A percentile compares a stretch with the other conserved stretches of the same genome.
Evolutionary conservation across 2,888 invertebrate genomes (phyloP).

Genomic region (Gymnocheta viridis): DNA sequence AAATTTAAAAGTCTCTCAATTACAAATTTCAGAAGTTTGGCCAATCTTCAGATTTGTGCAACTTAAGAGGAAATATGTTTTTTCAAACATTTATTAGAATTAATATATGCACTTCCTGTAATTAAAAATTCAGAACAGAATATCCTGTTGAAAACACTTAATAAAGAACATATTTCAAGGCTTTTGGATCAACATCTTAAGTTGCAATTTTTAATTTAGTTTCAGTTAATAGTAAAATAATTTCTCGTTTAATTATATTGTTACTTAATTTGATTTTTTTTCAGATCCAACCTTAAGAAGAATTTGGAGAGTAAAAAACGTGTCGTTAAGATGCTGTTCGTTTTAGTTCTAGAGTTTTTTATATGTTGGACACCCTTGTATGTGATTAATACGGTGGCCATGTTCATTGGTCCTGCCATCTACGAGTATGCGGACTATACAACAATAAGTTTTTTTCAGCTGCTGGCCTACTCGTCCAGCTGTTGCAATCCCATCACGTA

Average conservation of each 20-base stretch:
- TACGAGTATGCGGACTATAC: conserved; percentile 88
- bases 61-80: too few species aligned
- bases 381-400: conserved; percentile 88
- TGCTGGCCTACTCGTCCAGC: conserved; percentile 91
- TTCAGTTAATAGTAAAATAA: too few species aligned
- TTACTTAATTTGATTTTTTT: background rate
- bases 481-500: conserved; percentile 96
- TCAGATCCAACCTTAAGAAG: conserved; percentile 77
- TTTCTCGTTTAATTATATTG: background rate
- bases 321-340: conserved; percentile 93
- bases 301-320: conserved; percentile 81
- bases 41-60: too few species aligned
- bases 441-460: conserved; percentile 88
- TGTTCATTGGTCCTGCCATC: conserved; percentile 87
- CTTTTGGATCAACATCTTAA: too few species aligned
- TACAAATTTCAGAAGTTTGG: too few species aligned
- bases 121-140: too few species aligned
- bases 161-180: too few species aligned
- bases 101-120: too few species aligned
- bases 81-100: too few species aligned
- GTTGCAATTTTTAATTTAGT: too few species aligned
- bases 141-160: too few species aligned
- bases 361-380: conserved; percentile 95
- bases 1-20: too few species aligned
- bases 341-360: conserved; percentile 94